phyloP scores from a whole-genome alignment of 2,797 vertebrate genomes.

The Ptychobarbus kaznakovi region DNA sequence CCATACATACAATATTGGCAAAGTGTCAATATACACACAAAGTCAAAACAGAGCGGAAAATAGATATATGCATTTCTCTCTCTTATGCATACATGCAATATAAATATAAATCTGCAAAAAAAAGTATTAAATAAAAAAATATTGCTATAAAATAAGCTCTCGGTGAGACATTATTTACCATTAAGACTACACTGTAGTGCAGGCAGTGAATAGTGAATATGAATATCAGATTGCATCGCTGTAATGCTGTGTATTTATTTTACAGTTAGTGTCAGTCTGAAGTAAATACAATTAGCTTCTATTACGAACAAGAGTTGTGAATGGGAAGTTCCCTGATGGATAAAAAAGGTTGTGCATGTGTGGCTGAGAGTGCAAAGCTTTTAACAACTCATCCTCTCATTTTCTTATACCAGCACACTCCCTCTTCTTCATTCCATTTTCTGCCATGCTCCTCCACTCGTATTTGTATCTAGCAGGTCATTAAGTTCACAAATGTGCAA shows the following conservation, averaged over 20 bases:
- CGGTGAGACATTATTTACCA: not conserved
- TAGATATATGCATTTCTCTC: too few relatives aligned
- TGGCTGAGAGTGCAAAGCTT: not conserved
- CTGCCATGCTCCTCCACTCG: constrained; percentile 28
- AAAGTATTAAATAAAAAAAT: not conserved
- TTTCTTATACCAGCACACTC: constrained; percentile 4
- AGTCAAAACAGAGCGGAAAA: too few relatives aligned
- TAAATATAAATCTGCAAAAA: not conserved
- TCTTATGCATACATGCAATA: not conserved
- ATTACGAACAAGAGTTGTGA: not conserved
- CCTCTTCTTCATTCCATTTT: not conserved
- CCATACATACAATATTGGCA: not conserved
- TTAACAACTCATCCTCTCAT: constrained; percentile 20
- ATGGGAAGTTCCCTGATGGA: constrained; percentile 20
- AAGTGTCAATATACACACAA: not conserved
- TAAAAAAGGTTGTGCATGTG: constrained; percentile 1
- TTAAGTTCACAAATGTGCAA: constrained; percentile 82
- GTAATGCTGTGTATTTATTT: not conserved
- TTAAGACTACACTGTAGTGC: not conserved
- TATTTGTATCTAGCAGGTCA: constrained; percentile 85
- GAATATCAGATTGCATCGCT: not conserved
- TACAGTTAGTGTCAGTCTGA: not conserved
- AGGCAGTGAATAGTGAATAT: not conserved
- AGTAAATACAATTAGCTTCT: constrained; percentile 17
- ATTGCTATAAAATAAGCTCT: not conserved